These are phyloP conservation scores for Python bivittatus DNA, from an alignment of 2,113 vertebrate species.

Conservation along the genomic window DNA sequence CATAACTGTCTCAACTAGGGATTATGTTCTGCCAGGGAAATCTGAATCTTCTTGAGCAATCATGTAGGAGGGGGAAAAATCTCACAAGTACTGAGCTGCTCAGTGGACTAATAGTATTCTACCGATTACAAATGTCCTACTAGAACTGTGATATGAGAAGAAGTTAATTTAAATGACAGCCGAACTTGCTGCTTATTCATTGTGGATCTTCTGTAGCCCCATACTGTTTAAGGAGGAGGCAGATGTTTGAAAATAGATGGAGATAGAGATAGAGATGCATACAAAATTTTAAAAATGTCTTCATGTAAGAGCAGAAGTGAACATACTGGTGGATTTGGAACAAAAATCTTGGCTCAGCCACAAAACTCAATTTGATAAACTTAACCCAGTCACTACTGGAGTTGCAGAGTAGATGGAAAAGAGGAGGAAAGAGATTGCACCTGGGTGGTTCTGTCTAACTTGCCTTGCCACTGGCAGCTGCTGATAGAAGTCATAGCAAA, in stretches of 20 bases:
- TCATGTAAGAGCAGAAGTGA: neutral
- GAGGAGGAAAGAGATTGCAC: neutral
- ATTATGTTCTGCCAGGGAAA: neutral
- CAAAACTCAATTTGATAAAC: neutral
- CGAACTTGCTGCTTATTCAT: neutral
- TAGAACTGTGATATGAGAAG: neutral
- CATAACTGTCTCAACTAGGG: neutral
- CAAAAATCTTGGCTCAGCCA: neutral
- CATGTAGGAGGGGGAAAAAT: neutral
- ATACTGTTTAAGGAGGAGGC: neutral
- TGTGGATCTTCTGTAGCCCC: neutral
- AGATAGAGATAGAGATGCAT: neutral
- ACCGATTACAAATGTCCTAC: neutral
- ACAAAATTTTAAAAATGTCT: neutral
- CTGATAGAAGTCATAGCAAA: neutral
- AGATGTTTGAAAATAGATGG: neutral
- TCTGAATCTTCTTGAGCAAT: neutral
- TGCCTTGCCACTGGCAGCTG: neutral
- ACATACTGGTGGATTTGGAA: neutral
- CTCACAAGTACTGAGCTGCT: neutral
- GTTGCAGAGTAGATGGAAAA: neutral
- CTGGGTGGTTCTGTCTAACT: neutral
- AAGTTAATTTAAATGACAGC: neutral
- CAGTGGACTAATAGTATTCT: neutral
- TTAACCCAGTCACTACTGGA: neutral